phyloP scores from a whole-genome alignment of 2,797 vertebrate genomes.

The Catamblyrhynchus diadema region DNA sequence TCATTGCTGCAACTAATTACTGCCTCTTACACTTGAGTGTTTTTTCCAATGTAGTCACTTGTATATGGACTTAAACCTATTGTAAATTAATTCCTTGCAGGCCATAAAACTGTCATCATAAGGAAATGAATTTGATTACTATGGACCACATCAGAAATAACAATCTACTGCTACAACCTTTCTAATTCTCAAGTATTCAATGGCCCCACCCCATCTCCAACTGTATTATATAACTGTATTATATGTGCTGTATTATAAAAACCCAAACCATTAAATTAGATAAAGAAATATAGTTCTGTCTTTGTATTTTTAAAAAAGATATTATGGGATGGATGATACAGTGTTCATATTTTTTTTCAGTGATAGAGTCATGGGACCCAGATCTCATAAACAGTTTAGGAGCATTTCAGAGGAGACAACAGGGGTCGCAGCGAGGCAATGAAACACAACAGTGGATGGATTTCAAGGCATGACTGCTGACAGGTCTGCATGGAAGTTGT shows the following conservation, averaged over 20 bases:
- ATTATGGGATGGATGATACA: background rate
- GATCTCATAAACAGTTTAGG: background rate
- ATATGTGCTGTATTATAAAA: background rate
- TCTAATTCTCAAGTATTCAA: background rate
- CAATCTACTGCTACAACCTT: background rate
- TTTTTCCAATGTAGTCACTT: background rate
- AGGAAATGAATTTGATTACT: background rate
- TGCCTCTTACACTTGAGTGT: background rate
- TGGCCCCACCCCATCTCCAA: background rate
- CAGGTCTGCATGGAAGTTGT: background rate
- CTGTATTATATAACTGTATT: background rate
- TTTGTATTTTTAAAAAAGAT: background rate
- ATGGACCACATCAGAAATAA: background rate
- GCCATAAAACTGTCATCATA: background rate
- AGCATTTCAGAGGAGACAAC: background rate
- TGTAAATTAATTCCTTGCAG: background rate
- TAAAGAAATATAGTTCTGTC: background rate
- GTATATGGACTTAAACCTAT: background rate
- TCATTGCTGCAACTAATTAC: background rate
- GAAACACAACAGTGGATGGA: background rate
- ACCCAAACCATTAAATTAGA: background rate
- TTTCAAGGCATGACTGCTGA: background rate
- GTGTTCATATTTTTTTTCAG: background rate
- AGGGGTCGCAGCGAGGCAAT: background rate
- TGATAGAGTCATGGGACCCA: background rate